Base-by-base conservation (phyloP, 1,140 invertebrate genomes). In the Mercenaria mercenaria region DNA sequence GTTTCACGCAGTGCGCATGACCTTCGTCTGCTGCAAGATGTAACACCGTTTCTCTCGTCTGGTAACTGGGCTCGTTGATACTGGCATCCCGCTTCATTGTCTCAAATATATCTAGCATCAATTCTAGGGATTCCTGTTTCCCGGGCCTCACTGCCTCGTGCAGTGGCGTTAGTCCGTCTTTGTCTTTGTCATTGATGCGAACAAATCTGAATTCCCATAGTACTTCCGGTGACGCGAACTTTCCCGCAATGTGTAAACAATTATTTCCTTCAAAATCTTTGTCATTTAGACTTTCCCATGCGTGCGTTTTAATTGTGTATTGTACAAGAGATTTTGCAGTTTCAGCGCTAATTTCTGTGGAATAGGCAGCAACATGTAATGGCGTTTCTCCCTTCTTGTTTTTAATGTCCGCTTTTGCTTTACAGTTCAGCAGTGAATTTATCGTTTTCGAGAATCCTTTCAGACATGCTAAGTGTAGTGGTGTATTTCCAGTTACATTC, bases 391-490 rank as follows among this genome's bases (percentile, higher is more conserved):
- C 94, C 26, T 88, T 88, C 1, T 83, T 83, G 83, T 95, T 95
- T 74, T 93, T 91, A n/a, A 94, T 91, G 83, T 94, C 92, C 32
- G 93, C 91, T 59, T 90, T 94, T 18, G 93, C 92, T 80, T 95
- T 95, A 41, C 56, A 74, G 13, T 94, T 79, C 13, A 96, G 87
- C 8, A 96, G 90, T 23, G 89, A 61, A 56, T 91, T 43, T 32
- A 95, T 93, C 11, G 93, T 91, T 18, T 93, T 91, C 10, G 90
- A 56, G 29, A 95, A 92, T 2, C 95, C 95, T 61, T 93, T 94
- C 29, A 90, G 92, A 59, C 94, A 94, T 18, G 96, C 96, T 81
- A 95, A 94, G 81, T 96, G 96, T 11, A 96, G 84, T 43, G 96
- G 91, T 1, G 95, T 96, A 80, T 95, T 92, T 37, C 92, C 91